A percentile compares a stretch with the other conserved stretches of the same genome.
These are phyloP conservation scores for Lepidocyrtinus sp. DNA, from an alignment of 2,888 invertebrate genomes.

Conservation along the genomic window DNA sequence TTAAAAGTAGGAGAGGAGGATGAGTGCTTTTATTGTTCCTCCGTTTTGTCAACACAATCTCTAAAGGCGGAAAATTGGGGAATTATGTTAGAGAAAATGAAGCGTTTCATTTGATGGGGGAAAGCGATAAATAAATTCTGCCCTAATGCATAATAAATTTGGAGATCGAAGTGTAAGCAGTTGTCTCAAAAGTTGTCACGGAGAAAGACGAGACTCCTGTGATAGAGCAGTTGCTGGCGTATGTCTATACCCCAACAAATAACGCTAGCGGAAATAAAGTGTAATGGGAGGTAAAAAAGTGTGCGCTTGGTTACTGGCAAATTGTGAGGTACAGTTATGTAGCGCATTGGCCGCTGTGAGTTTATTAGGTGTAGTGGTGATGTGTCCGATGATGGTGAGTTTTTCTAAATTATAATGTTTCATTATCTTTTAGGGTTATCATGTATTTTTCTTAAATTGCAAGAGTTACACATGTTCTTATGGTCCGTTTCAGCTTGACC, in stretches of 20 bases:
- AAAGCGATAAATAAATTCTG: background rate
- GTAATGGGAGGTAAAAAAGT: slow-evolving; percentile 69
- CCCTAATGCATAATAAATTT: slow-evolving; percentile 40
- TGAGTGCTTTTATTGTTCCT: slow-evolving; percentile 9
- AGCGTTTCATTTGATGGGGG: background rate
- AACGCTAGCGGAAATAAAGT: slow-evolving; percentile 31
- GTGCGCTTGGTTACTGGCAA: slow-evolving; percentile 69
- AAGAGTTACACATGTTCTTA: background rate
- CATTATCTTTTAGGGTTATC: background rate
- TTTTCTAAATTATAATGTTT: background rate
- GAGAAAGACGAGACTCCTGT: slow-evolving; percentile 9
- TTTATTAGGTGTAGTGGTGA: slow-evolving; percentile 70
- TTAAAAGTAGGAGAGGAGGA: slow-evolving; percentile 24
- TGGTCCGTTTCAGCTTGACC: slow-evolving; percentile 58
- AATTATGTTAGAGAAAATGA: slow-evolving; percentile 1
- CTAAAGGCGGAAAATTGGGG: background rate
- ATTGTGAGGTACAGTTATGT: slow-evolving; percentile 70
- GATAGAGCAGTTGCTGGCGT: slow-evolving; percentile 25
- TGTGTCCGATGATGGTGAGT: slow-evolving; percentile 70
- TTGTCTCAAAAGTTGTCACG: slow-evolving; percentile 11
- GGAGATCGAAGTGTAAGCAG: slow-evolving; percentile 43
- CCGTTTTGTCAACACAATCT: background rate
- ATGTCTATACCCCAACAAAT: slow-evolving; percentile 30
- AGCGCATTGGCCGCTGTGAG: slow-evolving; percentile 69
- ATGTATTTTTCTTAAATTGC: background rate